These are phyloP conservation scores for Agonopterix alstromeriana DNA, from an alignment of 2,888 invertebrate genomes.

Conservation along the genomic window DNA sequence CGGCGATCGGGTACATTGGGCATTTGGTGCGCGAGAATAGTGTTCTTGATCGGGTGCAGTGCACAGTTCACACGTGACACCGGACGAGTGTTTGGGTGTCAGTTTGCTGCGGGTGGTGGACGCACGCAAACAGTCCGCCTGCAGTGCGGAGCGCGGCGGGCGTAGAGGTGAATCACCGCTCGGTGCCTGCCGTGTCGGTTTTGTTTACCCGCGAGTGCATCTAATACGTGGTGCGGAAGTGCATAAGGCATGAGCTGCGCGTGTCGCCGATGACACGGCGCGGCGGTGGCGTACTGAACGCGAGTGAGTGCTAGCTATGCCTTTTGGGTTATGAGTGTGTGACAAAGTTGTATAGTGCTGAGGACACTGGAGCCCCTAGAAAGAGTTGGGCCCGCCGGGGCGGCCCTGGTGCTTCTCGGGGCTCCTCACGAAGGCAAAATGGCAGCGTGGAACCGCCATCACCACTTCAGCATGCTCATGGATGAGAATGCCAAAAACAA, in stretches of 20 bases:
- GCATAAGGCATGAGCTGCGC: conserved; percentile 67
- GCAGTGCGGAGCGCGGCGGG: conserved; percentile 63
- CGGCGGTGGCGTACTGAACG: conserved; percentile 59
- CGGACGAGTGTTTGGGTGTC: conserved; percentile 66
- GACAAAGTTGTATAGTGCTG: conserved; percentile 69
- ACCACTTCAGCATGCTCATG: conserved; percentile 83
- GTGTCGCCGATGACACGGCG: conserved; percentile 67
- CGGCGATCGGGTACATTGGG: conserved; percentile 45
- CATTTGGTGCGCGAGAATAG: conserved; percentile 52
- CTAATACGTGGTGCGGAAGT: conserved; percentile 69
- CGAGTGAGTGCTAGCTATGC: conserved; percentile 66
- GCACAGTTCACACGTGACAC: conserved; percentile 60
- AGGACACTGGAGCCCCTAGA: conserved; percentile 80
- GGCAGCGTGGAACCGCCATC: conserved; percentile 85
- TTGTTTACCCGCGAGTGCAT: conserved; percentile 73
- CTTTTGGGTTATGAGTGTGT: conserved; percentile 74
- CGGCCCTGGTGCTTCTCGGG: conserved; percentile 77
- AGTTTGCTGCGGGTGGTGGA: conserved; percentile 57
- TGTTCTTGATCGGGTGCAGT: conserved; percentile 41
- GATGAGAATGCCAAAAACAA: conserved; percentile 82
- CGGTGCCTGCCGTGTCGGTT: conserved; percentile 62
- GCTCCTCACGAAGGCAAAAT: conserved; percentile 79
- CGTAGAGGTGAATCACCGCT: conserved; percentile 69
- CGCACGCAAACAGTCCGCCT: conserved; percentile 55
- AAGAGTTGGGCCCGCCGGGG: conserved; percentile 78